Evolutionary conservation across 92 coral and sea anemone species (phyloP).

Genomic region (Actinostola sp.): DNA sequence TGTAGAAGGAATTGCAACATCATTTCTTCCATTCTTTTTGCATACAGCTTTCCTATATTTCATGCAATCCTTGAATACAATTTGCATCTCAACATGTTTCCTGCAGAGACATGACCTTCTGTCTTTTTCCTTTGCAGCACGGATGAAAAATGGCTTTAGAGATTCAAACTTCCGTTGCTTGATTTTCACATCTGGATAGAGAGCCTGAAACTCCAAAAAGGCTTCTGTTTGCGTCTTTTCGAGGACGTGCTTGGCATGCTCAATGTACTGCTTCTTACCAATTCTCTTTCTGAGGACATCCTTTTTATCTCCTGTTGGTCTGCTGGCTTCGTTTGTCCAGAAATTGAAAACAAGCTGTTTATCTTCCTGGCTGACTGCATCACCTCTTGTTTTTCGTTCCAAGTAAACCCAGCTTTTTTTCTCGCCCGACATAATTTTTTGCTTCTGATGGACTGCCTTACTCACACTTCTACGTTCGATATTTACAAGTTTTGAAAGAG

Average conservation of each 20-base stretch:
- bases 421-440: conserved; percentile 46
- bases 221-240: conserved; percentile 67
- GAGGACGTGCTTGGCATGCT: conserved; percentile 59
- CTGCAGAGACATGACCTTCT: conserved; percentile 55
- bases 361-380: conserved; percentile 33
- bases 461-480: conserved; percentile 38
- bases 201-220: conserved; percentile 36
- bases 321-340: conserved; percentile 58
- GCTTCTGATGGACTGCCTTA: conserved; percentile 25
- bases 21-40: conserved; percentile 12
- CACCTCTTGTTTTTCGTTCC: conserved; percentile 35
- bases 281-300: conserved; percentile 40
- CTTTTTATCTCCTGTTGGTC: conserved; percentile 60
- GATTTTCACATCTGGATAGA: conserved; percentile 32
- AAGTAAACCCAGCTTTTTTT: conserved; percentile 53
- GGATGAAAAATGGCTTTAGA: conserved; percentile 56
- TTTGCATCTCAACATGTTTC: conserved; percentile 58
- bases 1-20: conserved; percentile 25
- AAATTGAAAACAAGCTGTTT: conserved; percentile 25
- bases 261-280: conserved; percentile 36
- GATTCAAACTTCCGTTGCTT: conserved; percentile 60
- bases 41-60: conserved; percentile 39
- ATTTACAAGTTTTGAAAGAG: conserved; percentile 44
- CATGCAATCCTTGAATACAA: conserved; percentile 52
- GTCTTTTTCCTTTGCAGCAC: conserved; percentile 53